Base-by-base conservation (phyloP, 1,140 invertebrate genomes). In the Lasaia peninsularis region DNA sequence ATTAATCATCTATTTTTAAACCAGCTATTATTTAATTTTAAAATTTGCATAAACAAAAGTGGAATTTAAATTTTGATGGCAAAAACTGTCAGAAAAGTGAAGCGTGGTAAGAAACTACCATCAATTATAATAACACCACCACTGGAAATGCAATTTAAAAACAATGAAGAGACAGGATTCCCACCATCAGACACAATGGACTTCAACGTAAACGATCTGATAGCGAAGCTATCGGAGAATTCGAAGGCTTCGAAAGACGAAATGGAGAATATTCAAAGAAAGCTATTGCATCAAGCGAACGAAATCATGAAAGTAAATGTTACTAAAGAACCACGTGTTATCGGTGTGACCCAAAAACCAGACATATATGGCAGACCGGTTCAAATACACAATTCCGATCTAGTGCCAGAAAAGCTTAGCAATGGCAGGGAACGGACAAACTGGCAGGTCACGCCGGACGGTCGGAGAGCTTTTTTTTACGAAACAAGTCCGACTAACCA, bases 1-100 rank as follows among this genome's bases (percentile, higher is more conserved):
- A 40, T 40, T 40, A 14, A 40, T 18, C 10, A 2, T 40, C 8
- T 18, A 40, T 10, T 16, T 9, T 8, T 16, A 40, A 35, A 10
- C 8, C 8, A 9, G 6, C 8, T 9, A 18, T 9, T 6, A 9
- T 40, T 10, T 2, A 40, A 16, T 40, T 9, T 10, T 50, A 33
- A 58, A 48, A 56, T 60, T 52, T 33, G 64, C 56, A 59, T 56
- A 59, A 20, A 24, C 18, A 28, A 40, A 40, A 48, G 35, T 56
- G 57, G 61, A 70, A 57, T 62, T 63, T 70, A 78, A 88, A 62
- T 79, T 85, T 86, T 84, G 65, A 90, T 90, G 88, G 88, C 87
- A 52, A 89, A 80, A 61, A 89, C 80, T 61, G 87, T 90, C 58
- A 84, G 85, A 58, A 86, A 81, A 79, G 65, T 90, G 37, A 90